Evolutionary conservation across 1,140 invertebrate species (phyloP).

Genomic region (Sweltsa coloradensis): DNA sequence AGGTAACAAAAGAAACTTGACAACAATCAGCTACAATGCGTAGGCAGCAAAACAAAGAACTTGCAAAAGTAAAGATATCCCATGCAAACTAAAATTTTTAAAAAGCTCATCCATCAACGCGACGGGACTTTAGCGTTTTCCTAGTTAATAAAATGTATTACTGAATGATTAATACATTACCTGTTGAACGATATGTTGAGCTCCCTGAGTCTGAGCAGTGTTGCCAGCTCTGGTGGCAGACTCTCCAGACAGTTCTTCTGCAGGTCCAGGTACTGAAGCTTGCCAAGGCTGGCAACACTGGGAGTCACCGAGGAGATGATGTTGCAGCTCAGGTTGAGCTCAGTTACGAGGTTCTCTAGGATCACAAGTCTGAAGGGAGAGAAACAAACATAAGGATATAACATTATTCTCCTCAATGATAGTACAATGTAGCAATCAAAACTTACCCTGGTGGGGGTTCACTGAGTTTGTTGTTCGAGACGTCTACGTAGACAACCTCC

Average conservation of each 20-base stretch:
- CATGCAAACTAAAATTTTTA: no score
- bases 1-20: no score
- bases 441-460: constrained; percentile 53
- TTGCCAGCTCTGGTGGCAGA: constrained; percentile 51
- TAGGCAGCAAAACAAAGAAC: no score
- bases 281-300: constrained; percentile 53
- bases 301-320: constrained; percentile 43
- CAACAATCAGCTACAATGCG: no score
- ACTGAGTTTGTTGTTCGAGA: constrained; percentile 64
- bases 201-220: constrained; percentile 56
- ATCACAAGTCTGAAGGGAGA: constrained; percentile 36
- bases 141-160: no score
- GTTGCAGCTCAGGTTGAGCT: constrained; percentile 58
- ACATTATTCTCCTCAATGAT: background rate
- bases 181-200: constrained; percentile 70
- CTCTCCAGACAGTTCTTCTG: constrained; percentile 59
- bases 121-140: no score
- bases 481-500: constrained; percentile 59
- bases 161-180: constrained; percentile 32
- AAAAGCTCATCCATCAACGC: no score
- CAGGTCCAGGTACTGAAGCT: constrained; percentile 58
- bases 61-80: constrained; percentile 4
- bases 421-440: background rate
- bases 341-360: constrained; percentile 41
- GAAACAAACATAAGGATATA: constrained; percentile 18